These are phyloP conservation scores for Chelonoidis abingdonii DNA, from an alignment of 2,113 vertebrate species.

Conservation along the genomic window DNA sequence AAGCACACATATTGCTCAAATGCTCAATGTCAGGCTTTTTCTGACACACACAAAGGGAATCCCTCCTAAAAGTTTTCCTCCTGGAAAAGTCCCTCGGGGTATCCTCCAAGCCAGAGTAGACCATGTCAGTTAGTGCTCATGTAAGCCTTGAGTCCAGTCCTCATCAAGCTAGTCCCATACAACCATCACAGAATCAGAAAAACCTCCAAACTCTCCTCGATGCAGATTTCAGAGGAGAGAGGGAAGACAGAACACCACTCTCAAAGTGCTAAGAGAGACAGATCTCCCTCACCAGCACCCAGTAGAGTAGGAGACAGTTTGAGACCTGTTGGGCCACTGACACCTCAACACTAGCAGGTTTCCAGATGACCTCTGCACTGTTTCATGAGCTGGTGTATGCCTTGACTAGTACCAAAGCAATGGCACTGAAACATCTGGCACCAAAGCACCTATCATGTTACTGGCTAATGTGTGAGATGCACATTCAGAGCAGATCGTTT, in stretches of 20 bases:
- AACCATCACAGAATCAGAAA: background rate
- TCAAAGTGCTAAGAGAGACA: background rate
- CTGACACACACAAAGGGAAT: background rate
- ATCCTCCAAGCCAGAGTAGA: background rate
- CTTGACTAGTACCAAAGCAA: background rate
- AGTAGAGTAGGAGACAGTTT: background rate
- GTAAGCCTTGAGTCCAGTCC: background rate
- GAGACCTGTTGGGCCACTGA: background rate
- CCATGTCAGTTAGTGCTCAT: background rate
- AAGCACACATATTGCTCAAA: background rate
- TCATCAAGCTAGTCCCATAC: background rate
- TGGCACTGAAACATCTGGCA: background rate
- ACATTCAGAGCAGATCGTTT: background rate
- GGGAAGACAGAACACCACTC: background rate
- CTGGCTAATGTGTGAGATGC: background rate
- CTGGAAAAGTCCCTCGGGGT: background rate
- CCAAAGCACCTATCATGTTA: background rate
- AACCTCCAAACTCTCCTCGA: background rate
- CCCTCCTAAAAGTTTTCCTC: background rate
- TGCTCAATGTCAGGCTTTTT: background rate
- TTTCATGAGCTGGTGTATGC: background rate
- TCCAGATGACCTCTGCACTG: background rate
- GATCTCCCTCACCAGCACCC: background rate
- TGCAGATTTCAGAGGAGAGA: background rate
- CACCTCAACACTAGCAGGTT: background rate